Conservation (phyloP, 92 coral and sea anemone species). For the Siderastrea radians region DNA sequence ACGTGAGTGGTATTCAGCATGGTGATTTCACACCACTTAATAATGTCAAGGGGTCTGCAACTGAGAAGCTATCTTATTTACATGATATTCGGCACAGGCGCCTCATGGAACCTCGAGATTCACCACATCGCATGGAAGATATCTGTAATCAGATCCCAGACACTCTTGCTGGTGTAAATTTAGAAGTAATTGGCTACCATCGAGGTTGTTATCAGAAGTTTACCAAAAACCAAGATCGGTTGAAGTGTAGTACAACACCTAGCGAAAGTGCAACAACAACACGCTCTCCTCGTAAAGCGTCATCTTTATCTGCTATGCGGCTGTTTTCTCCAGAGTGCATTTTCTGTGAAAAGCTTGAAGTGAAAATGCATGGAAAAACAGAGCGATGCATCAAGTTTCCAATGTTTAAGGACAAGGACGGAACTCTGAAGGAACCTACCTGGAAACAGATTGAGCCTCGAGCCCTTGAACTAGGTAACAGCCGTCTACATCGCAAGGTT, state of each 20-base stretch:
- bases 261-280: background rate
- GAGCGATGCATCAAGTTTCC: conserved; percentile 59
- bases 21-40: conserved; percentile 46
- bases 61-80: conserved; percentile 49
- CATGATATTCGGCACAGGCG: conserved; percentile 53
- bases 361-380: conserved; percentile 29
- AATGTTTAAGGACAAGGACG: conserved; percentile 44
- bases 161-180: conserved; percentile 23
- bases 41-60: conserved; percentile 61
- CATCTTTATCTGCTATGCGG: conserved; percentile 29
- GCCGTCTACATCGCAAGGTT: conserved; percentile 52
- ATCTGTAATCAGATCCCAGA: conserved; percentile 62
- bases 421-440: conserved; percentile 21
- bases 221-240: conserved; percentile 52
- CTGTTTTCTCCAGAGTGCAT: background rate
- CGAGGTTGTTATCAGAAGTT: conserved; percentile 62
- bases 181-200: conserved; percentile 61
- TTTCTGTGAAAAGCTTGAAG: conserved; percentile 60
- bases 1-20: conserved; percentile 38
- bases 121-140: conserved; percentile 74
- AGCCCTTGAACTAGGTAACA: conserved; percentile 49
- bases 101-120: conserved; percentile 43
- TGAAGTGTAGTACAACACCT: conserved; percentile 19
- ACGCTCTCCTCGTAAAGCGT: conserved; percentile 49
- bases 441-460: conserved; percentile 36